Base-by-base conservation (phyloP, 2,113 vertebrate species). In the Parus major region DNA sequence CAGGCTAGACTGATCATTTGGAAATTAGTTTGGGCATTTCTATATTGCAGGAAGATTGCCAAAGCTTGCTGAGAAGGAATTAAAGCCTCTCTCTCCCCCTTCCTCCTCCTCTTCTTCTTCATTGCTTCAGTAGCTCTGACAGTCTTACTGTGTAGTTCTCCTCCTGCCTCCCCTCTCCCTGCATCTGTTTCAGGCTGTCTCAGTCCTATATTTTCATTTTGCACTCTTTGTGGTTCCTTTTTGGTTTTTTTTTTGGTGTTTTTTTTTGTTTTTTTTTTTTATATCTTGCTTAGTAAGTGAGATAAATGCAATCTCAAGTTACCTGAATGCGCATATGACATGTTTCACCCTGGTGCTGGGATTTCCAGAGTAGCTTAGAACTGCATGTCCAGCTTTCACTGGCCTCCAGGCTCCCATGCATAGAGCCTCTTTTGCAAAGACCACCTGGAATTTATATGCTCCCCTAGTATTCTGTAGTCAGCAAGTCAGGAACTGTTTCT, bases 1-100 rank as follows among this genome's bases (percentile, higher is more conserved):
- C 61, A 91, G 82, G 73, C 15, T 88, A 90, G 57, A 76, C 53
- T 41, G 75, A 79, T 86, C 25, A 71, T 79, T 95, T 79, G 55
- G 86, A 92, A 89, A 85, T 71, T 68, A 76, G 33, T 84, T 84
- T 56, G 71, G 81, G 28, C 63, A 57, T 72, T 92, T 77, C 59
- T 90, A 1, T 80, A 65, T 61, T 83, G 21, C 46, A 82, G 42
- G n/a, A 70, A 87, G 82, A 89, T 64, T 79, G 53, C 35, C 33
- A 75, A 49, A 79, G 61, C 41, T 71, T 75, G 41, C 65, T 85
- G 60, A 68, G 25, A 82, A 72, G 53, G 44, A 90, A 85, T 78
- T 76, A 70, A 93, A 95, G 24, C n/a, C 17, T 42, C 5, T 64
- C 24, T 82, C 82, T 59, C 5, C 33, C 10, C 19, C 28, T 88